These are phyloP conservation scores for Spilogale gracilis DNA, from an alignment of 2,113 vertebrate species.

Conservation along the genomic window DNA sequence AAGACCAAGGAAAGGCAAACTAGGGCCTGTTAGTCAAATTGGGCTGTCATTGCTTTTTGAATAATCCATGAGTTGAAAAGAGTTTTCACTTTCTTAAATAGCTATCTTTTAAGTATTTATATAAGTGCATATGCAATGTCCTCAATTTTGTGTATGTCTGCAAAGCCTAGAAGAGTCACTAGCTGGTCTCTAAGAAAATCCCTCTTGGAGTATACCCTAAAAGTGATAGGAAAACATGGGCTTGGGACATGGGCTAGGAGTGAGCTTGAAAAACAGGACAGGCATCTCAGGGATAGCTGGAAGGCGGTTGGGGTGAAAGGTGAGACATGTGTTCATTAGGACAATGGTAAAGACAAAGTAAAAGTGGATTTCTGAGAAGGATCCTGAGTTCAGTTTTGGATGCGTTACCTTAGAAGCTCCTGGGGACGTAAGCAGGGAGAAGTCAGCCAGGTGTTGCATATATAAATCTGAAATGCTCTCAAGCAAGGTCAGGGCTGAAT, in stretches of 20 bases:
- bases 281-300: not conserved
- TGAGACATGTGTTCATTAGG: not conserved
- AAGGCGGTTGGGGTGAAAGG: not conserved
- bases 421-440: not conserved
- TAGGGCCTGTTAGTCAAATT: not conserved
- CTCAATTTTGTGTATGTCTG: not conserved
- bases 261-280: not conserved
- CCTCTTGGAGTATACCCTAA: not conserved
- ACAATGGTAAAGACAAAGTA: not conserved
- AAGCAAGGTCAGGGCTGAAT: not conserved
- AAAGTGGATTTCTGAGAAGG: not conserved
- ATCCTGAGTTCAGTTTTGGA: not conserved
- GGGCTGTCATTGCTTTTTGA: not conserved
- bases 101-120: not conserved
- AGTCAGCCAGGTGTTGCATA: not conserved
- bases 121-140: no score
- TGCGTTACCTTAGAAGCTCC: not conserved
- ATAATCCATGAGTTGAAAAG: not conserved
- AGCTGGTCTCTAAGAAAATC: not conserved
- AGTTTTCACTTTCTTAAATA: not conserved
- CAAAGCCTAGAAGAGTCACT: not conserved
- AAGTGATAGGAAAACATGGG: not conserved
- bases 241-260: not conserved
- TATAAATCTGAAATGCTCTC: not conserved
- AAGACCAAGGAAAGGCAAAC: not conserved